Percentiles rank a stretch among this genome's conserved stretches.
These are phyloP conservation scores for Ptilonorhynchus violaceus DNA, from an alignment of 2,113 vertebrate genomes.

Conservation along the genomic window DNA sequence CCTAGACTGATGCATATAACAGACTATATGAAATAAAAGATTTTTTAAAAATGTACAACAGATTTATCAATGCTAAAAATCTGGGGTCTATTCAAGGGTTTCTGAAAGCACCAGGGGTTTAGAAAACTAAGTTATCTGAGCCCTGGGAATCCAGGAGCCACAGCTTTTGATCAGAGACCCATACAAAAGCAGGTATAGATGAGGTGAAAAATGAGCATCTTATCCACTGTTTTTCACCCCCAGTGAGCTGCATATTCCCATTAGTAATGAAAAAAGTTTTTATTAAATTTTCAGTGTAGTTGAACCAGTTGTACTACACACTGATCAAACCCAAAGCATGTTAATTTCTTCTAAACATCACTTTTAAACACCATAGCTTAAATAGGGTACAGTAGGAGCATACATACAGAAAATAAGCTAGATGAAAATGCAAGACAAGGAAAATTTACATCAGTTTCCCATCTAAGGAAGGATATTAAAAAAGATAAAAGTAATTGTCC, in stretches of 20 bases:
- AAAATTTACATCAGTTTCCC: neutral
- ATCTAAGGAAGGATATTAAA: neutral
- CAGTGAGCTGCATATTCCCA: neutral
- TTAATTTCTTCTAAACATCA: neutral
- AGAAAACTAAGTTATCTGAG: neutral
- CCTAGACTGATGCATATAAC: neutral
- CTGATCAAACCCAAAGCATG: neutral
- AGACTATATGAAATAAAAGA: neutral
- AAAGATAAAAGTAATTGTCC: neutral
- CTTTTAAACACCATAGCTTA: neutral
- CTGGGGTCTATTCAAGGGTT: neutral
- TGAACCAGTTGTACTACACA: neutral
- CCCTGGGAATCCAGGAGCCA: neutral
- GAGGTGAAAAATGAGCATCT: neutral
- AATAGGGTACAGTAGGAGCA: neutral
- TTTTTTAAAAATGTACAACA: neutral
- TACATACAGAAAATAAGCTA: neutral
- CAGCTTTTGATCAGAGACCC: neutral
- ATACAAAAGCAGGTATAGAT: neutral
- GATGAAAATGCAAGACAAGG: neutral
- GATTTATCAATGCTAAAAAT: neutral
- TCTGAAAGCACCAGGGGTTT: neutral
- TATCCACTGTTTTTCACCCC: neutral
- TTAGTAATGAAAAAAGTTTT: neutral
- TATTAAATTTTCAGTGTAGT: neutral